Percentiles rank a stretch among this genome's conserved stretches.
Evolutionary conservation across 2,888 invertebrate species (phyloP).

Genomic region (Folsomia manolachei): DNA sequence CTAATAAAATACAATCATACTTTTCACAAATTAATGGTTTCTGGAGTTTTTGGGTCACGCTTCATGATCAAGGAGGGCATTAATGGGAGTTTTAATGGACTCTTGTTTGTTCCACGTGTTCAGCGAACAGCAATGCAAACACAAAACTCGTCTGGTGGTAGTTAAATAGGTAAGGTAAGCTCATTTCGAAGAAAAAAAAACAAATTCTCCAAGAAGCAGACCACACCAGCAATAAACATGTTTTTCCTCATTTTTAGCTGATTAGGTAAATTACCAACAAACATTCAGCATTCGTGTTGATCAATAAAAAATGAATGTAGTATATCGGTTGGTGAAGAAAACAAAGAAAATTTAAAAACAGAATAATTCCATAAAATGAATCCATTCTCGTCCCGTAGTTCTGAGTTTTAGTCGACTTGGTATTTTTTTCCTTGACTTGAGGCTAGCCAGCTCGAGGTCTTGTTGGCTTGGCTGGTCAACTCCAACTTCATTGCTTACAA

Average conservation of each 20-base stretch:
- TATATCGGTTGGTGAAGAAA: too few relatives aligned
- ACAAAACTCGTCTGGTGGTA: not conserved
- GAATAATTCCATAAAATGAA: not conserved
- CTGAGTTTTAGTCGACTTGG: too few relatives aligned
- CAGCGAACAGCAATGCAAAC: not conserved
- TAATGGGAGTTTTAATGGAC: not conserved
- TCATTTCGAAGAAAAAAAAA: not conserved
- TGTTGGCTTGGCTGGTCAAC: not conserved
- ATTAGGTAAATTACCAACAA: not conserved
- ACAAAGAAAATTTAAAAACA: too few relatives aligned
- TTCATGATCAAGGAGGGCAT: not conserved
- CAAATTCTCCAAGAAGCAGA: too few relatives aligned
- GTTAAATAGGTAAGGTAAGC: not conserved
- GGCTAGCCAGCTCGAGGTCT: too few relatives aligned
- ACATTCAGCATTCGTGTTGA: not conserved
- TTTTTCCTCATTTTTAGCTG: not conserved
- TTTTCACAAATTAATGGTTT: slow-evolving; percentile 4
- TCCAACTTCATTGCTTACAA: not conserved
- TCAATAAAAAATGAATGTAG: too few relatives aligned
- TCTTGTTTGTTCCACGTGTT: not conserved
- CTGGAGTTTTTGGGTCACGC: slow-evolving; percentile 11
- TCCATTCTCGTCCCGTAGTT: not conserved
- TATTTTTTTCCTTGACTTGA: too few relatives aligned
- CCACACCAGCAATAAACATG: too few relatives aligned
- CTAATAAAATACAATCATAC: slow-evolving; percentile 13